These are phyloP conservation scores for Lasiommata megera DNA, from an alignment of 2,888 invertebrate genomes.

Conservation along the genomic window DNA sequence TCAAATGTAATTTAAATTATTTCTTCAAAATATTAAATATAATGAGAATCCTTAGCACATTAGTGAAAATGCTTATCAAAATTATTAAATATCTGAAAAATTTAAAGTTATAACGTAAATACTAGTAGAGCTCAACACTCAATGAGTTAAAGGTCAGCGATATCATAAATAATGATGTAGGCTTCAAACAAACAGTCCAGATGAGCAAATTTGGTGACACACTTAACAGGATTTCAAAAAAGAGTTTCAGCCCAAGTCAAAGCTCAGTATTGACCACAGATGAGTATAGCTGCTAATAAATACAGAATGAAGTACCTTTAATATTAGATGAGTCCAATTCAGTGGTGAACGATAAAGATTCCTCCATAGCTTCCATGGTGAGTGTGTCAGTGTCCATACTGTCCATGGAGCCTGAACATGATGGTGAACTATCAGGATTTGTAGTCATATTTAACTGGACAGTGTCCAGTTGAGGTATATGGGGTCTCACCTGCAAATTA, in stretches of 20 bases:
- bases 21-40: no score
- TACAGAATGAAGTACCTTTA: constrained; percentile 67
- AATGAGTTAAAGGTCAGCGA: no score
- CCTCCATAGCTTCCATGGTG: constrained; percentile 73
- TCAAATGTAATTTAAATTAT: no score
- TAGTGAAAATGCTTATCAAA: no score
- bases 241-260: background rate
- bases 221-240: background rate
- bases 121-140: no score
- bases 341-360: constrained; percentile 61
- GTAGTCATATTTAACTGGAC: constrained; percentile 75
- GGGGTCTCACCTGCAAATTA: constrained; percentile 81
- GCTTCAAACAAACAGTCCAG: no score
- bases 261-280: background rate
- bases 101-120: no score
- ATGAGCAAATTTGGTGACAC: no score
- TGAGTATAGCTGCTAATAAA: no score
- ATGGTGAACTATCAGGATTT: constrained; percentile 69
- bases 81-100: no score
- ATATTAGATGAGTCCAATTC: constrained; percentile 70
- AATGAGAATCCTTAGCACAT: no score
- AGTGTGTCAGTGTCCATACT: constrained; percentile 69
- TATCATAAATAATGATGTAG: no score
- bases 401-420: constrained; percentile 72
- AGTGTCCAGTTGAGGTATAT: constrained; percentile 85